These are phyloP conservation scores for Scomber scombrus DNA, from an alignment of 2,113 vertebrate genomes.

Conservation along the genomic window DNA sequence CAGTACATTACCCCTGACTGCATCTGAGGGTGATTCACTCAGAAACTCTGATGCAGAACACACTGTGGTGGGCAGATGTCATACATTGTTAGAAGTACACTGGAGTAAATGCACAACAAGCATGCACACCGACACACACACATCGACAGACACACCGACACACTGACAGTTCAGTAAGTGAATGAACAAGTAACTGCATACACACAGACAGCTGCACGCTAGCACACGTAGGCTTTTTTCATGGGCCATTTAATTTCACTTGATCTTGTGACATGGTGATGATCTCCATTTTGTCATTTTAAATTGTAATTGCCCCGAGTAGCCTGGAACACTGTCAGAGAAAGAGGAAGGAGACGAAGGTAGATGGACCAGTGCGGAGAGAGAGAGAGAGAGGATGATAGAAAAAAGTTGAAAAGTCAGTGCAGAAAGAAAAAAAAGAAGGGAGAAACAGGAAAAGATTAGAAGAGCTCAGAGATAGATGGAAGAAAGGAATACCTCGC, in stretches of 20 bases:
- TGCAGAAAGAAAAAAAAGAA: neutral
- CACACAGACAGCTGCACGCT: constrained; percentile 31
- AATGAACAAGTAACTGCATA: neutral
- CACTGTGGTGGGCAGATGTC: constrained; percentile 64
- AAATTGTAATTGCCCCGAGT: constrained; percentile 76
- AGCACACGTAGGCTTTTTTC: constrained; percentile 65
- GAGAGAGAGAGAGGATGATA: constrained; percentile 7
- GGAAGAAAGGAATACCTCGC: constrained; percentile 6
- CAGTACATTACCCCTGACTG: constrained; percentile 66
- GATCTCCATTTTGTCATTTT: constrained; percentile 81
- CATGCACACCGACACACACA: constrained; percentile 14
- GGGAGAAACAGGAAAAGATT: constrained; percentile 28
- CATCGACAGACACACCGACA: neutral
- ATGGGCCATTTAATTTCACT: constrained; percentile 78
- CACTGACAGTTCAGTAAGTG: neutral
- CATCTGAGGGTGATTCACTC: constrained; percentile 59
- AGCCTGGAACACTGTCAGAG: constrained; percentile 32
- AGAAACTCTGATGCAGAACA: constrained; percentile 37
- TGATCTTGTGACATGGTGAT: constrained; percentile 76
- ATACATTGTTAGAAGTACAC: constrained; percentile 39
- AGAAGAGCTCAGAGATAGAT: constrained; percentile 28
- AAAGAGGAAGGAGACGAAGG: neutral
- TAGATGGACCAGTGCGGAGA: neutral
- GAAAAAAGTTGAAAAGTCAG: constrained; percentile 32
- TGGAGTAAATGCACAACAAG: constrained; percentile 28